Conservation (phyloP, 1,140 invertebrate species). For the Harlomillsia oculata region DNA sequence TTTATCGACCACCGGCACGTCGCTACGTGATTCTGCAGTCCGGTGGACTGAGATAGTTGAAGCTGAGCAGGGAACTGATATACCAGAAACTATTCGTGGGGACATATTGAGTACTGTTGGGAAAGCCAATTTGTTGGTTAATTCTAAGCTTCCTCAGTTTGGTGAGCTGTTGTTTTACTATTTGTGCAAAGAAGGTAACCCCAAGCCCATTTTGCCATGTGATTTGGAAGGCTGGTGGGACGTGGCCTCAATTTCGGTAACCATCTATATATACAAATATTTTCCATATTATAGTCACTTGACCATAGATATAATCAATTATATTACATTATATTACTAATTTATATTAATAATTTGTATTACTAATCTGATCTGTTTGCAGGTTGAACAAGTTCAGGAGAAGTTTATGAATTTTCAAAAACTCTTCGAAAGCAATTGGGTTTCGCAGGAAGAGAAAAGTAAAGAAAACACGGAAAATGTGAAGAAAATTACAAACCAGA, state of each 20-base stretch:
- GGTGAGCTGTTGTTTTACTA: slow-evolving; percentile 27
- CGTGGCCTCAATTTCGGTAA: slow-evolving; percentile 29
- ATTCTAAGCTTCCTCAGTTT: slow-evolving; percentile 33
- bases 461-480: not conserved
- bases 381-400: slow-evolving; percentile 20
- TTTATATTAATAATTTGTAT: not conserved
- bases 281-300: not conserved
- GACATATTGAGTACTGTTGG: slow-evolving; percentile 21
- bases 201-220: slow-evolving; percentile 17
- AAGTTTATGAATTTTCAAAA: slow-evolving; percentile 5
- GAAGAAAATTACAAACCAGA: not conserved
- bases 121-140: slow-evolving; percentile 12
- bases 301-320: not conserved
- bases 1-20: no score
- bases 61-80: not conserved
- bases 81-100: slow-evolving; percentile 18
- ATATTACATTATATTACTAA: not conserved
- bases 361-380: not conserved
- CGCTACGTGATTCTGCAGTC: no score
- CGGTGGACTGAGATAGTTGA: not conserved
- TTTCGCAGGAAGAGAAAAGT: not conserved
- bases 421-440: slow-evolving; percentile 22
- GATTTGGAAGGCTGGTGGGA: slow-evolving; percentile 35
- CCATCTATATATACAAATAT: not conserved
- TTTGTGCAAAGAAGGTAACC: slow-evolving; percentile 16